Evolutionary conservation across 2,888 invertebrate genomes (phyloP).

Genomic region (Apamea epomidion): DNA sequence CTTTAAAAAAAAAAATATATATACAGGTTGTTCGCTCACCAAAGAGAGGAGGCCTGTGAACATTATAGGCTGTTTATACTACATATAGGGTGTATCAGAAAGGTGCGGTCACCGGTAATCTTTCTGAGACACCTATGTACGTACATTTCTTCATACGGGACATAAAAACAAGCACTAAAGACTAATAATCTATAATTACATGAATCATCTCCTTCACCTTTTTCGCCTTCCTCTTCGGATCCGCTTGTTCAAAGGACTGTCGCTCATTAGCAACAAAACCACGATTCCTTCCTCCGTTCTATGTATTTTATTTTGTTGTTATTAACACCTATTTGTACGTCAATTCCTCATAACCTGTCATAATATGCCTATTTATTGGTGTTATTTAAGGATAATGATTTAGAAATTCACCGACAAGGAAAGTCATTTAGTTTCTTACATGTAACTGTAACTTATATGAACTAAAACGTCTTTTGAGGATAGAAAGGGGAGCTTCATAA

Average conservation of each 20-base stretch:
- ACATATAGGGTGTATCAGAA: too few species aligned
- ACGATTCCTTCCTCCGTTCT: slow-evolving; percentile 11
- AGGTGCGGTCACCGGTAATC: too few species aligned
- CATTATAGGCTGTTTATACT: too few species aligned
- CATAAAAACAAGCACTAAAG: neutral
- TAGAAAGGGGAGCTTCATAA: neutral
- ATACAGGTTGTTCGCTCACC: too few species aligned
- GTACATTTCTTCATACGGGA: neutral
- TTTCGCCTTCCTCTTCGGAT: slow-evolving; percentile 6
- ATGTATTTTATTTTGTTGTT: slow-evolving; percentile 15
- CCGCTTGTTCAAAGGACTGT: slow-evolving; percentile 3
- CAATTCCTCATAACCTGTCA: neutral
- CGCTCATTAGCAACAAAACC: slow-evolving; percentile 1
- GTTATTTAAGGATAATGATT: neutral
- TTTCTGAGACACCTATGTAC: neutral
- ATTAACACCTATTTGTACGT: slow-evolving; percentile 1
- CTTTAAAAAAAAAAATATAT: too few species aligned
- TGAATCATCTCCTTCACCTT: neutral
- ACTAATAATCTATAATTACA: neutral
- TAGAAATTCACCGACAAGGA: neutral
- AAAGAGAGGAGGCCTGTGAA: too few species aligned
- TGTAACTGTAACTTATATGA: neutral
- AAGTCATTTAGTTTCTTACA: neutral
- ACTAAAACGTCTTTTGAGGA: neutral
- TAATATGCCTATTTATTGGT: neutral